Percentiles rank a stretch among this genome's conserved stretches.
Conservation (phyloP, 2,888 invertebrate genomes). For the Leucozona laternaria region DNA sequence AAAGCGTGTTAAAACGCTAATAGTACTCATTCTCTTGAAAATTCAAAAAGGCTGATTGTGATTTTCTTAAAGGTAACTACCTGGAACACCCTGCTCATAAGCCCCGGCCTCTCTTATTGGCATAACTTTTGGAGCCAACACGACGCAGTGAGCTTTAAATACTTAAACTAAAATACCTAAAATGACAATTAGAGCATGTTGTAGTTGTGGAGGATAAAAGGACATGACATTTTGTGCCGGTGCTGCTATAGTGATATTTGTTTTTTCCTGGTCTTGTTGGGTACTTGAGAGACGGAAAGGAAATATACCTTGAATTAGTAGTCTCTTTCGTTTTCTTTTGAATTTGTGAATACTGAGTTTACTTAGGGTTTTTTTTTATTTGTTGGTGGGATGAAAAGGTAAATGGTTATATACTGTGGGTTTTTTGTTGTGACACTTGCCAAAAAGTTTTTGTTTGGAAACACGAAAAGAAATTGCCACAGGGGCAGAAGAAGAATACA, state of each 20-base stretch:
- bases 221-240: constrained; percentile 48
- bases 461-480: constrained; percentile 6
- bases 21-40: not conserved
- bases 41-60: not conserved
- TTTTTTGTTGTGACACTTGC: constrained; percentile 41
- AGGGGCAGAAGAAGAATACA: not conserved
- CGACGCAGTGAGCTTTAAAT: constrained; percentile 48
- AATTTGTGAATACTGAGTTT: constrained; percentile 38
- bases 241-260: constrained; percentile 26
- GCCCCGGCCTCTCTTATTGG: constrained; percentile 33
- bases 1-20: no score
- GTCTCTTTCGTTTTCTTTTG: constrained; percentile 54
- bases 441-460: constrained; percentile 30
- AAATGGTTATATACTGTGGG: constrained; percentile 27
- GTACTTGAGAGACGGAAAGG: constrained; percentile 29
- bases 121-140: constrained; percentile 61
- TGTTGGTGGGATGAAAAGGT: constrained; percentile 39
- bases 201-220: constrained; percentile 42
- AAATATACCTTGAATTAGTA: constrained; percentile 23
- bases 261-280: not conserved
- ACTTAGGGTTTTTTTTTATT: not conserved
- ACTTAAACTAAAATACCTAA: constrained; percentile 48
- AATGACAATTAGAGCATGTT: constrained; percentile 67
- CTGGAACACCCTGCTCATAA: constrained; percentile 1
- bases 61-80: no score